Evolutionary conservation across 2,888 invertebrate species (phyloP).

Genomic region (Aquatica leii): DNA sequence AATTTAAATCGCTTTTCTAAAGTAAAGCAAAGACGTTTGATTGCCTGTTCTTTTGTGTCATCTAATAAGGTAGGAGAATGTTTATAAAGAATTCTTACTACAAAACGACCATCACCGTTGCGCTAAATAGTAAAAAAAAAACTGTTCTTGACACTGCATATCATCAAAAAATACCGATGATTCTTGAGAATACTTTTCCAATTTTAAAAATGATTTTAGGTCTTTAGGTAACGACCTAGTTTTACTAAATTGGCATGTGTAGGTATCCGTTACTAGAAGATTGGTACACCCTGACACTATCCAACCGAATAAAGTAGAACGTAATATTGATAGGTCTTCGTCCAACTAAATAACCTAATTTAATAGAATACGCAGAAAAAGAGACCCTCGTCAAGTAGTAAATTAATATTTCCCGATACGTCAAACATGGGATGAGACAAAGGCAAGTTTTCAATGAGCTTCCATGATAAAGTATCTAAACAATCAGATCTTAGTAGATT

Average conservation of each 20-base stretch:
- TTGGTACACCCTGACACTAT: not conserved
- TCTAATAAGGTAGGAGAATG: not conserved
- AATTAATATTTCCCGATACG: too few species aligned
- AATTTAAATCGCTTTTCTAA: not conserved
- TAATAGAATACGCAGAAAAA: not conserved
- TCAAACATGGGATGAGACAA: too few species aligned
- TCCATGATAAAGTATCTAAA: not conserved
- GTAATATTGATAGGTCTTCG: not conserved
- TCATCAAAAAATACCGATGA: not conserved
- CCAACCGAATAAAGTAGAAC: conserved; percentile 1
- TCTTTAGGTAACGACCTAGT: not conserved
- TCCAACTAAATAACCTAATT: not conserved
- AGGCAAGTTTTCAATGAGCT: too few species aligned
- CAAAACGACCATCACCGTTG: not conserved
- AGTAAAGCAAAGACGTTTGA: not conserved
- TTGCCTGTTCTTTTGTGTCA: not conserved
- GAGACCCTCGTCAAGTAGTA: too few species aligned
- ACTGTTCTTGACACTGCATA: conserved; percentile 1
- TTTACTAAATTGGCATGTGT: not conserved
- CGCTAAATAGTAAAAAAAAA: not conserved
- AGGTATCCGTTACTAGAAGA: not conserved
- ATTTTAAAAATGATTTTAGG: not conserved
- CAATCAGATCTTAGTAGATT: not conserved
- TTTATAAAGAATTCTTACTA: not conserved
- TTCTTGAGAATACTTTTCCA: not conserved